phyloP scores from a whole-genome alignment of 2,888 invertebrate genomes.

The Sabatieria punctata region DNA sequence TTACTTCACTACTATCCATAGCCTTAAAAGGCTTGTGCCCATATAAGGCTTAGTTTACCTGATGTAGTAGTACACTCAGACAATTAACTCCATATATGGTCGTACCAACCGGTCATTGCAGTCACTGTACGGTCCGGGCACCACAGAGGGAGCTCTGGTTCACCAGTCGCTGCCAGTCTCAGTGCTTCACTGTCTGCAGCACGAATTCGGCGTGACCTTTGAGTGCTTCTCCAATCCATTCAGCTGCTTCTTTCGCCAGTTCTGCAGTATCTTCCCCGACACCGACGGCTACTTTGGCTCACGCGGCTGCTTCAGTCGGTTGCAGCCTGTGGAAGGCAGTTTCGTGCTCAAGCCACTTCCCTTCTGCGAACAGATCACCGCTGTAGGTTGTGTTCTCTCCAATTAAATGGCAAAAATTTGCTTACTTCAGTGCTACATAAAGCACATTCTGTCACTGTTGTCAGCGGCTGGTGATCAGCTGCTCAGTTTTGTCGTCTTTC shows the following conservation, averaged over 20 bases:
- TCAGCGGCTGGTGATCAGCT: too few species aligned
- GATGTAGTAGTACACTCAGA: too few species aligned
- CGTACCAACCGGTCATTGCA: too few species aligned
- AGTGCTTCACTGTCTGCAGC: conserved; percentile 78
- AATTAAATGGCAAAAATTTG: too few species aligned
- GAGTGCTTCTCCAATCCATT: conserved; percentile 92
- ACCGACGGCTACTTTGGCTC: conserved; percentile 92
- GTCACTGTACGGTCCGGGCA: conserved; percentile 12
- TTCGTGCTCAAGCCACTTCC: conserved; percentile 77
- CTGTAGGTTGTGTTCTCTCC: too few species aligned
- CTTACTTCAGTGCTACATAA: too few species aligned
- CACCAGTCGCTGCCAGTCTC: conserved; percentile 62
- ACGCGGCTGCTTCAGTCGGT: conserved; percentile 55
- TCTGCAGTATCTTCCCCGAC: conserved; percentile 84
- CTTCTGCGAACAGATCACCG: neutral
- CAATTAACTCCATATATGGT: too few species aligned
- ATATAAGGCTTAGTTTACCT: too few species aligned
- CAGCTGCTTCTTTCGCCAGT: conserved; percentile 65
- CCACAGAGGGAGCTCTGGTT: conserved; percentile 27
- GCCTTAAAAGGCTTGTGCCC: too few species aligned
- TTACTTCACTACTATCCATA: too few species aligned
- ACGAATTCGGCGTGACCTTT: conserved; percentile 81
- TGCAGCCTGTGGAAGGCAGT: conserved; percentile 78
- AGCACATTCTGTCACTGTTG: too few species aligned
- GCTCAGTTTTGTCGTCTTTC: neutral